Conservation (phyloP, 2,797 vertebrate genomes). For the Amazona ochrocephala region DNA sequence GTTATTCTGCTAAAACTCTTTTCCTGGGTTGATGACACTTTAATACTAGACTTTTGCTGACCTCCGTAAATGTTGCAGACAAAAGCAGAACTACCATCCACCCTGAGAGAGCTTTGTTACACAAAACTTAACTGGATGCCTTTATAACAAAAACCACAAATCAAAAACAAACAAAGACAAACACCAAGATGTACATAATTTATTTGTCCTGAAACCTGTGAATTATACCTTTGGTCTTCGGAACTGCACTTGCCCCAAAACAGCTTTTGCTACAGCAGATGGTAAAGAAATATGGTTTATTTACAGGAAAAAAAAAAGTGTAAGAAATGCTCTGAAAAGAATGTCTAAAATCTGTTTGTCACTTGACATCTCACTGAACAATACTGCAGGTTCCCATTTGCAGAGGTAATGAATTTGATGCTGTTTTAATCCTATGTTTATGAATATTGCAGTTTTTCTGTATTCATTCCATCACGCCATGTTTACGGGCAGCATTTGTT, state of each 20-base stretch:
- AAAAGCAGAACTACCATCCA: constrained; percentile 70
- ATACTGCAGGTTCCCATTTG: constrained; percentile 77
- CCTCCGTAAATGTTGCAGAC: constrained; percentile 76
- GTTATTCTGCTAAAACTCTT: constrained; percentile 65
- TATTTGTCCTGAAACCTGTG: constrained; percentile 88
- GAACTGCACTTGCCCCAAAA: constrained; percentile 84
- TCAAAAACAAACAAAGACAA: constrained; percentile 54
- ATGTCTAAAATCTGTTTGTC: constrained; percentile 66
- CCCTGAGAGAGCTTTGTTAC: constrained; percentile 70
- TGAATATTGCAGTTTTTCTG: constrained; percentile 78
- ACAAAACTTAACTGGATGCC: constrained; percentile 89
- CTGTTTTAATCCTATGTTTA: constrained; percentile 82
- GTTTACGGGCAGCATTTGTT: constrained; percentile 88
- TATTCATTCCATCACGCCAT: constrained; percentile 83
- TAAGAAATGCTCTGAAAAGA: constrained; percentile 69
- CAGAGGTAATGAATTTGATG: constrained; percentile 87
- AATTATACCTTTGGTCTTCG: constrained; percentile 88
- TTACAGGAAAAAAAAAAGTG: constrained; percentile 55
- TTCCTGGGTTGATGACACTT: constrained; percentile 83
- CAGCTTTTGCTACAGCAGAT: constrained; percentile 78
- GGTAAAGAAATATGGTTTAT: constrained; percentile 74
- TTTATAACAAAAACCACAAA: constrained; percentile 85
- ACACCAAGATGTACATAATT: constrained; percentile 88
- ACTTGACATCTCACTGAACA: constrained; percentile 55
- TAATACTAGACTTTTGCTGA: constrained; percentile 81